Evolutionary conservation across 2,113 vertebrate species (phyloP).

Genomic region (Galemys pyrenaicus): DNA sequence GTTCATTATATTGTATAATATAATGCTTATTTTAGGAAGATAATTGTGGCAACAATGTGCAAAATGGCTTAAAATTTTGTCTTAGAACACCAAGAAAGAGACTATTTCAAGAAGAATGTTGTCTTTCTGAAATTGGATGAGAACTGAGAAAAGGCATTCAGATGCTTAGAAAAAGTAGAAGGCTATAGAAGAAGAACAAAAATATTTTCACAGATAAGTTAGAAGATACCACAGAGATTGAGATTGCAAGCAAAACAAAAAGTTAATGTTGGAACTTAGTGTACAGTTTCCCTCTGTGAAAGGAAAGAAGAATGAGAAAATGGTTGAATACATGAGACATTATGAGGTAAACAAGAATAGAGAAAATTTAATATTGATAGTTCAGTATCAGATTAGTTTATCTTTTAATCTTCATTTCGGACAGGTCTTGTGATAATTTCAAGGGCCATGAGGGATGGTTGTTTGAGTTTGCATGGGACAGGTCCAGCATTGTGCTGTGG

Average conservation of each 20-base stretch:
- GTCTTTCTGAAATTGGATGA: not conserved
- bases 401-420: not conserved
- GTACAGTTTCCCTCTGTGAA: not conserved
- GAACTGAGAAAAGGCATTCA: not conserved
- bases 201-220: not conserved
- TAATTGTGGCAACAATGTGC: not conserved
- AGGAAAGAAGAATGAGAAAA: not conserved
- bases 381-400: not conserved
- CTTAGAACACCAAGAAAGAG: not conserved
- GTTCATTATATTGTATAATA: not conserved
- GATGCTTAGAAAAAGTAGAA: not conserved
- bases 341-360: not conserved
- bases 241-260: not conserved
- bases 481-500: not conserved
- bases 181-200: not conserved
- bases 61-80: slow-evolving; percentile 17
- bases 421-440: not conserved
- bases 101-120: not conserved
- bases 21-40: not conserved
- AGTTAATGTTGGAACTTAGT: not conserved
- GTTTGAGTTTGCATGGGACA: not conserved
- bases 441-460: not conserved
- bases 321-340: not conserved
- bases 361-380: not conserved
- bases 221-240: not conserved